Base-by-base conservation (phyloP, 2,888 invertebrate genomes). In the Diaprepes abbreviatus region DNA sequence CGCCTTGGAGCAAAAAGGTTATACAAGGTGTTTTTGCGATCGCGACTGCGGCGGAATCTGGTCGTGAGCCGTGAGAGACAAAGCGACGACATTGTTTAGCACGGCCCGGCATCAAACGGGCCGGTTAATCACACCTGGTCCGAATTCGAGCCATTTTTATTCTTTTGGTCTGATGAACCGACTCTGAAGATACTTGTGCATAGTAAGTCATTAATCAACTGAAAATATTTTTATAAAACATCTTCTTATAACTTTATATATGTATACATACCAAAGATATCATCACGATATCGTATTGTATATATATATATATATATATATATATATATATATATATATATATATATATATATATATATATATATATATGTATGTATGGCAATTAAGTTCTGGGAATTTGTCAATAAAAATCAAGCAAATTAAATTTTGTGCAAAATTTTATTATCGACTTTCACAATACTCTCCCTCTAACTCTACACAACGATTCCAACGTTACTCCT, bases 81-180 rank as follows among this genome's bases (percentile, higher is more conserved):
- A 72, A 69, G 72, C 68, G 68, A 72, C 68, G 69, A 72, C 72
- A 72, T 72, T 72, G 72, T 66, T 72, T 72, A 65, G 68, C 72
- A 66, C 72, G 69, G 52, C 66, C 60, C 69, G 66, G 72, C 72
- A 72, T 72, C 72, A 72, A 72, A 72, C 65, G 57, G 55, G 65
- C 72, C 66, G 72, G 69, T 69, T 72, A 72, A 72, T 72, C 72
- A 72, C 72, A 72, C 72, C 72, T 72, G 72, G 69, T 63, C 66
- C 68, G 48, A 72, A 71, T 72, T 72, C 72, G 72, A 68, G 68
- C 58, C 66, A 72, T 72, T 72, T 72, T 72, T 72, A 72, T 72
- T 72, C 57, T 72, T 72, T 72, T 64, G 62, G 62, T 72, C 69
- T 72, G 72, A 72, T 72, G 66, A 72, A 72, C 69, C 72, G 72